phyloP scores from a whole-genome alignment of 2,888 invertebrate genomes.

The Lysandra bellargus region DNA sequence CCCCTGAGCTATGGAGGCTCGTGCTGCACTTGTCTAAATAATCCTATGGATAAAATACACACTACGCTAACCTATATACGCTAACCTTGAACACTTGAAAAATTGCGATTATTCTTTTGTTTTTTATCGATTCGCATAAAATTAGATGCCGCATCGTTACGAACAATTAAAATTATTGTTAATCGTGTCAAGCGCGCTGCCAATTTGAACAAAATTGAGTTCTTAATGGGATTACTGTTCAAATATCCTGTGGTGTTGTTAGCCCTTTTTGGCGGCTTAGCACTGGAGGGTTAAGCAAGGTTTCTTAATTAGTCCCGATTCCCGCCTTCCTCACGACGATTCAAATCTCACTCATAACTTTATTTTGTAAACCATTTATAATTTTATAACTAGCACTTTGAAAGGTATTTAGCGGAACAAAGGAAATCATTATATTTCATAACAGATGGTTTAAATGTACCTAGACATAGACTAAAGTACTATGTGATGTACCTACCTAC shows the following conservation, averaged over 20 bases:
- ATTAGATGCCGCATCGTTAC: neutral
- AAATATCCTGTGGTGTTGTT: conserved; percentile 65
- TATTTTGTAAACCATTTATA: conserved; percentile 2
- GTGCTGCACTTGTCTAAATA: neutral
- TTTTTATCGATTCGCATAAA: neutral
- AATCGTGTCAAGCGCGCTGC: neutral
- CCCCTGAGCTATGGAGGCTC: conserved; percentile 30
- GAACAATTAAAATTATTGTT: neutral
- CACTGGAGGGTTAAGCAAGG: conserved; percentile 24
- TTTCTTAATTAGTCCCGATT: conserved; percentile 24
- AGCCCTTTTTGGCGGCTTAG: conserved; percentile 62
- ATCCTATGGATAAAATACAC: neutral
- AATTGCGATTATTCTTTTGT: neutral
- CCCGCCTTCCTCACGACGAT: neutral
- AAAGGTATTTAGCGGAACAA: neutral
- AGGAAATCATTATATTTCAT: neutral
- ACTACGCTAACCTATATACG: neutral
- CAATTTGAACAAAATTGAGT: conserved; percentile 3
- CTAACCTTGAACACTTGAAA: neutral
- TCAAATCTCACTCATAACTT: neutral
- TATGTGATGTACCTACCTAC: too few relatives aligned
- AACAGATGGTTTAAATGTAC: too few relatives aligned
- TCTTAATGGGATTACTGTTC: conserved; percentile 55
- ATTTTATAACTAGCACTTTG: conserved; percentile 3
- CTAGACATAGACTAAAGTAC: too few relatives aligned